Evolutionary conservation across 53 echinoderm and acorn worm species (phyloP), one percentile per base, ranked within the genome.

Genomic region (Luidia sarsii): DNA sequence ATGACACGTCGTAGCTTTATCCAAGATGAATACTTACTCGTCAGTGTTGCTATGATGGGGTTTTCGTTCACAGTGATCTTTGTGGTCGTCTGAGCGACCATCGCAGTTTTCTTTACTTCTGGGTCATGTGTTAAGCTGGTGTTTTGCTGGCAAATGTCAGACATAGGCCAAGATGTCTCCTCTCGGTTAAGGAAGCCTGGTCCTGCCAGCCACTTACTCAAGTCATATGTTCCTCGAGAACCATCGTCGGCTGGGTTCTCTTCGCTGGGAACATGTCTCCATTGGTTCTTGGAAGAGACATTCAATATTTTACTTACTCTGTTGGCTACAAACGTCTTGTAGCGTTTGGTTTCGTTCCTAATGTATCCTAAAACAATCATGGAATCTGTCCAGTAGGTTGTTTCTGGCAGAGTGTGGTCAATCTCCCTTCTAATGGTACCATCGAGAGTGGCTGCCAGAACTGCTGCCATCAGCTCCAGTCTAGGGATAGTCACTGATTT

Each of bases 381-480:
- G 54, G 73, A 82, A 35, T 87, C 88, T 13, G 72, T 82, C 82
- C 88, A 82, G 54, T 57, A 82, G 71, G 36, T 64, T 0, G 64
- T 71, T 9, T 86, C 59, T 19, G 46, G 46, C 9, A 86, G 36
- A 8, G 57, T 10, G 50, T 45, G 33, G 18, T 52, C 43, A 41
- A 86, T 35, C 32, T 87, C 81, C 24, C 49, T 69, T 81, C 87
- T 70, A 38, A 88, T 82, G 15, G 75, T 71, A 24, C 65, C 43
- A 35, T 83, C 82, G 52, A 88, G 55, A 19, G 67, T 73, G 21
- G 79, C 88, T 35, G 82, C 82, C 51, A 88, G 16, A 18, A 77
- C 79, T 54, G 88, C 88, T 2, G 90, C 90, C 80, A 79, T 89
- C 3, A 89, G 38, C 80, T 89, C 89, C 39, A 89, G 60, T 34